Evolutionary conservation across 2,113 vertebrate species (phyloP), one percentile per base, ranked within the genome.

Genomic region (Channa argus): DNA sequence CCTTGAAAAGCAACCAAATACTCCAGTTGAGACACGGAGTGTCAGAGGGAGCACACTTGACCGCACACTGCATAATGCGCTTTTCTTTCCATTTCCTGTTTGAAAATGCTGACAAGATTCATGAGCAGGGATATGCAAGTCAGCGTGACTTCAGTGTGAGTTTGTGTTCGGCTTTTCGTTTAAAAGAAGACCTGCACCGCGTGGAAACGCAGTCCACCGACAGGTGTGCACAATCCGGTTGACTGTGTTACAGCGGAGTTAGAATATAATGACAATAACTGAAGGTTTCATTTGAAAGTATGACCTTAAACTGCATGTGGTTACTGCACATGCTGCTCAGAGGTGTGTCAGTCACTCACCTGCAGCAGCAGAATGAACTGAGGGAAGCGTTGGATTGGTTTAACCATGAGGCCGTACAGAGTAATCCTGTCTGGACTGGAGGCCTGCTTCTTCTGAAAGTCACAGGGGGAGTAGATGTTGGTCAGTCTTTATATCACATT

Each of bases 301-400:
- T 24, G 24, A 24, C 24, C 24, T 24, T 24, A 24, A 24, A 24
- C 24, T 24, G 24, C 24, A 24, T 24, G 24, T 24, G 24, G 24
- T 24, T 24, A 24, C 24, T 24, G 24, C 24, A 24, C 24, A 24
- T 24, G 24, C 24, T 15, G 10, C 14, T 24, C 8, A 13, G n/a
- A 13, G 5, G 5, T 15, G 37, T 50, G 13, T 46, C 33, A 2
- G 15, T 34, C 3, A 76, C 79, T 55, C 15, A 82, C 80, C 68
- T 82, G 80, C 50, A 82, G 68, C 63, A 82, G 68, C 34, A 82
- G 80, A 4, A 82, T 82, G 63, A 82, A 82, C 68, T 82, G 80
- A 58, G 80, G 80, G 4, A 82, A 82, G 63, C 80, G 80, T 5
- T 82, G 80, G 45, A 82, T 77, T 0, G 80, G 80, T 63, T 77